phyloP scores from a whole-genome alignment of 1,140 invertebrate genomes.

The Pseudachorutes palmiensis region DNA sequence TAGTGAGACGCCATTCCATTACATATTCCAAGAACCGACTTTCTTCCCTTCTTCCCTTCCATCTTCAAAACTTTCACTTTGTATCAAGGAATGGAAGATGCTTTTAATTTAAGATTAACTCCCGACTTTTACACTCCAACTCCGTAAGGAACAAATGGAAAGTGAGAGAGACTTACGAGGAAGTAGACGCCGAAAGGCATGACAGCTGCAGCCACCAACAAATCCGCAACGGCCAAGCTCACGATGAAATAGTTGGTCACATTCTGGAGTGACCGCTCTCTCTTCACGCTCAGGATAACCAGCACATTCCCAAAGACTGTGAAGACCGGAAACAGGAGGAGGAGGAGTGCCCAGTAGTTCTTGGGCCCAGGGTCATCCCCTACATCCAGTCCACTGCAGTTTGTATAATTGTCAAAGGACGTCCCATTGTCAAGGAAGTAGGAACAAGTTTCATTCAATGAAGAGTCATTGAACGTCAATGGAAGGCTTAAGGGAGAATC shows the following conservation, averaged over 20 bases:
- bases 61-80: not conserved
- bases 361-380: slow-evolving; percentile 38
- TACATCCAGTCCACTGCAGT: not conserved
- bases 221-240: slow-evolving; percentile 71
- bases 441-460: not conserved
- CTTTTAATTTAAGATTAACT: not conserved
- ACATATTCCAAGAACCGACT: not conserved
- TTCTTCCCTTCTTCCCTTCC: too few species aligned
- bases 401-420: not conserved
- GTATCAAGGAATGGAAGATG: not conserved
- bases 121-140: not conserved
- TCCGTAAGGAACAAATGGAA: not conserved
- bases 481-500: not conserved
- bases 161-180: slow-evolving; percentile 58
- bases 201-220: slow-evolving; percentile 88
- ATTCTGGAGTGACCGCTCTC: slow-evolving; percentile 81
- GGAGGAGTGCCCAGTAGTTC: slow-evolving; percentile 74
- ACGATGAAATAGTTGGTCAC: slow-evolving; percentile 99
- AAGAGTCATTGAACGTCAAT: not conserved
- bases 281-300: slow-evolving; percentile 85
- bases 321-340: slow-evolving; percentile 82
- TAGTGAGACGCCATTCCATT: not conserved
- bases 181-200: slow-evolving; percentile 98
- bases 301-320: slow-evolving; percentile 94
- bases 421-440: slow-evolving; percentile 8